A percentile compares a stretch with the other conserved stretches of the same genome.
These are phyloP conservation scores for Poeciliopsis occidentalis DNA, from an alignment of 2,113 vertebrate species.

Conservation along the genomic window DNA sequence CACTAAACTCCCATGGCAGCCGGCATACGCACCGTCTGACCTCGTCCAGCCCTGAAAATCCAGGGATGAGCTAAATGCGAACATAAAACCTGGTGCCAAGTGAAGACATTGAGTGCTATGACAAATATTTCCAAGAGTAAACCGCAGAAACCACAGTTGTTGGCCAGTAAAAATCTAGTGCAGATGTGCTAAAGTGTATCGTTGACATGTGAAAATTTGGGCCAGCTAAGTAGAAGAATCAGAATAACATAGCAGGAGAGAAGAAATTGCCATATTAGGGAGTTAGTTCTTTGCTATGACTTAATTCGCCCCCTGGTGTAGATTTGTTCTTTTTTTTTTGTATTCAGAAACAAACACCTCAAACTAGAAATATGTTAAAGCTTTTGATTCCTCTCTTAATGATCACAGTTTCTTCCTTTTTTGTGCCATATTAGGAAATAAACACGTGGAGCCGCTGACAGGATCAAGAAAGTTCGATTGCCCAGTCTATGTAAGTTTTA, in stretches of 20 bases:
- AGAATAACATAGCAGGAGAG: constrained; percentile 26
- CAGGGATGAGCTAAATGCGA: constrained; percentile 37
- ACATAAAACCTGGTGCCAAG: constrained; percentile 55
- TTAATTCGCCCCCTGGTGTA: constrained; percentile 69
- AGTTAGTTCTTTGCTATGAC: constrained; percentile 65
- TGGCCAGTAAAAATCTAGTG: constrained; percentile 57
- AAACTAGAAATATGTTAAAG: constrained; percentile 25
- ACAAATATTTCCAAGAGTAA: constrained; percentile 73
- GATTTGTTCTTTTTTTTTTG: constrained; percentile 48
- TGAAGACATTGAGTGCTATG: constrained; percentile 60
- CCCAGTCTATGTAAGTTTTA: not conserved
- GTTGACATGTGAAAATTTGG: constrained; percentile 55
- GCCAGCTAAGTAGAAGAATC: constrained; percentile 49
- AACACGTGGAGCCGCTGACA: not conserved
- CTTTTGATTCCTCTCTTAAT: constrained; percentile 2
- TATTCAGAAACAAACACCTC: constrained; percentile 36
- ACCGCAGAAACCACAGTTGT: constrained; percentile 58
- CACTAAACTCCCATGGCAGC: constrained; percentile 13
- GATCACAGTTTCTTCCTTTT: not conserved
- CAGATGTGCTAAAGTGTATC: constrained; percentile 72
- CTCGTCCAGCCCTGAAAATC: constrained; percentile 11
- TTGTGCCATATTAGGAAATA: constrained; percentile 6
- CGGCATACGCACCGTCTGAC: constrained; percentile 10
- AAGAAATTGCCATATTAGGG: constrained; percentile 53
- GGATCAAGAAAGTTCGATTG: not conserved